A percentile compares a stretch with the other conserved stretches of the same genome.
These are phyloP conservation scores for Thaumetopoea pityocampa DNA, from an alignment of 1,140 invertebrate species.

Conservation along the genomic window DNA sequence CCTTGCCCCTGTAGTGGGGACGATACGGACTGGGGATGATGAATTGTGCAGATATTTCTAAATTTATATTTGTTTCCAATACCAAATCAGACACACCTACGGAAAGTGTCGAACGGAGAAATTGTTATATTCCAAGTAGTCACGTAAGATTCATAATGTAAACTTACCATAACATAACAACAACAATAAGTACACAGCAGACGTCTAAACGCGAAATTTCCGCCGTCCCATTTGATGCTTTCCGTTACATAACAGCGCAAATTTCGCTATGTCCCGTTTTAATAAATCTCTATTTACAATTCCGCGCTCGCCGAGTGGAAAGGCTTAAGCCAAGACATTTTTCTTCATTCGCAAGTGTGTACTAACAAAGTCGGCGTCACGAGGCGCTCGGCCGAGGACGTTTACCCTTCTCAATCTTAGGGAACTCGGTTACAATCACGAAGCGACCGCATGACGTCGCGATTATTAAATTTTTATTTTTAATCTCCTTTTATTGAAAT, in stretches of 20 bases:
- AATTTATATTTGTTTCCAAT: too few species aligned
- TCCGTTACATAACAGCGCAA: conserved; percentile 30
- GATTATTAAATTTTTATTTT: conserved; percentile 12
- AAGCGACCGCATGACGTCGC: conserved; percentile 1
- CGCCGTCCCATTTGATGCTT: conserved; percentile 21
- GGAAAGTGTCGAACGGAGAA: too few species aligned
- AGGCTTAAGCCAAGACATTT: conserved; percentile 67
- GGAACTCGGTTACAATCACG: conserved; percentile 37
- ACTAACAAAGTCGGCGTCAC: conserved; percentile 53
- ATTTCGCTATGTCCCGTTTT: conserved; percentile 51
- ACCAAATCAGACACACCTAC: too few species aligned
- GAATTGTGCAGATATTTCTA: too few species aligned
- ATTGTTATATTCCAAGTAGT: too few species aligned
- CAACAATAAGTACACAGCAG: conserved; percentile 7
- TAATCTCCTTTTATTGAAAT: conserved; percentile 15
- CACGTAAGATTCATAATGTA: too few species aligned
- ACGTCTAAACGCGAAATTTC: conserved; percentile 21
- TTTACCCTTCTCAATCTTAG: conserved; percentile 43
- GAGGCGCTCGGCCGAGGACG: conserved; percentile 23
- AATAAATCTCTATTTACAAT: conserved; percentile 70
- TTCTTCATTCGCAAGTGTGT: conserved; percentile 65
- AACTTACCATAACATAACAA: too few species aligned
- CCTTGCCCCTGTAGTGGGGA: too few species aligned
- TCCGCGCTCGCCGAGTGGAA: conserved; percentile 48
- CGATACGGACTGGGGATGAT: too few species aligned